phyloP scores from a whole-genome alignment of 2,113 vertebrate species.

The Oryzias woworae region DNA sequence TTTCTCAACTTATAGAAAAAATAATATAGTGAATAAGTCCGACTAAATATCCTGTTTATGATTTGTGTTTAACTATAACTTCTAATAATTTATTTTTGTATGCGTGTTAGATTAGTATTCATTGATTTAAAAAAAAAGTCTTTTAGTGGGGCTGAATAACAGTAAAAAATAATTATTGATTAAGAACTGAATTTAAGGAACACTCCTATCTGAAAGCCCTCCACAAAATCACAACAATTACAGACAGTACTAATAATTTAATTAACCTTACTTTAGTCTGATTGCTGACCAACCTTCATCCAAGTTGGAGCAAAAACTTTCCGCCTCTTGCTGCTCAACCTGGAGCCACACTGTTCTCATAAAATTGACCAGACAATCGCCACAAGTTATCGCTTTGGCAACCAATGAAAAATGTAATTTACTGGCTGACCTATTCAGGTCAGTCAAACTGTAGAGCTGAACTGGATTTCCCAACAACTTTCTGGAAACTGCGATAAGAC shows the following conservation, averaged over 20 bases:
- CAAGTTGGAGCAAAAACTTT: not conserved
- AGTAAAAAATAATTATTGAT: too few species aligned
- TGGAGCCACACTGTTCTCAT: slow-evolving; percentile 8
- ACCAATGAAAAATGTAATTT: slow-evolving; percentile 37
- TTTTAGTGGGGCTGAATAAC: too few species aligned
- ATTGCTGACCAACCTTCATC: slow-evolving; percentile 4
- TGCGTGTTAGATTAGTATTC: too few species aligned
- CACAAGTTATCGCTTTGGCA: slow-evolving; percentile 42
- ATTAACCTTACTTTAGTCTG: not conserved
- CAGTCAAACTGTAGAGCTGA: slow-evolving; percentile 9
- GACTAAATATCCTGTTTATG: too few species aligned
- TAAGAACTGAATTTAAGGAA: too few species aligned
- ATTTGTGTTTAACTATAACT: too few species aligned
- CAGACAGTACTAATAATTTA: not conserved
- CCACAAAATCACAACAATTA: too few species aligned
- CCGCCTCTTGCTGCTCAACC: slow-evolving; percentile 3
- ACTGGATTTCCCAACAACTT: slow-evolving; percentile 44
- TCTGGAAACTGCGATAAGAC: slow-evolving; percentile 52
- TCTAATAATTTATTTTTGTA: too few species aligned
- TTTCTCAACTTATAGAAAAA: too few species aligned
- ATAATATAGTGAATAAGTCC: too few species aligned
- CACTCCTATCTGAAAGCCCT: too few species aligned
- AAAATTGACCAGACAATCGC: slow-evolving; percentile 9
- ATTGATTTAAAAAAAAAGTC: too few species aligned
- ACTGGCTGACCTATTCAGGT: slow-evolving; percentile 5